Base-by-base conservation (phyloP, 2,113 vertebrate genomes). In the Sorex araneus region DNA sequence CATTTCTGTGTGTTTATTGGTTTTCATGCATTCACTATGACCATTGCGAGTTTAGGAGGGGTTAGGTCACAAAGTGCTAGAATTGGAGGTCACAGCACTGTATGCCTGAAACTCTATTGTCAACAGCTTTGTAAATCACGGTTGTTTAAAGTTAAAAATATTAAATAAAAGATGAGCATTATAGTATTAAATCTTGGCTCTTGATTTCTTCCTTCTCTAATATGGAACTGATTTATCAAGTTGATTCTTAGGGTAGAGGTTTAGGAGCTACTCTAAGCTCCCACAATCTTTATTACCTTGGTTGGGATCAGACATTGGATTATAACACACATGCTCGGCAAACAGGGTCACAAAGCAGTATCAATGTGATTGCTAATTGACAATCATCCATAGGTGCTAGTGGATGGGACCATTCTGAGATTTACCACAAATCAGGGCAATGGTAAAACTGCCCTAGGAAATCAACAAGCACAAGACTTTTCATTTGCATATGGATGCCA, bases 231-330 rank as follows among this genome's bases (percentile, higher is more conserved):
- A 60, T 57, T 71, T 54, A 60, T 89, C 45, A 76, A 19, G 67
- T 64, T 64, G 63, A 28, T 54, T 23, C 70, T 23, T 3, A 11
- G 23, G 15, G 47, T 27, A 15, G 16, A 91, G 47, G 18, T 60
- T 79, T 57, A 54, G 8, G 15, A 75, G 40, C 23, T 30, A 63
- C 25, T 67, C 25, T 66, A 77, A 87, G 15, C 8, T 47, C 8
- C 30, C 36, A 73, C 77, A 87, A 63, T 87, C 70, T 77, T 88
- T 27, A 82, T 18, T 78, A 32, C 45, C 50, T 70, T 82, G 34
- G 28, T 85, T 87, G 36, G 10, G 28, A 86, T 12, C 12, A 64
- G 47, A 50, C 4, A 50, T 2, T 96, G n/a, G 40, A 45, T 57
- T 90, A 78, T 32, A 45, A 75, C 34, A 79, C 73, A 91, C 66